Conservation (phyloP, 2,888 invertebrate species). For the Atethmia centrago region DNA sequence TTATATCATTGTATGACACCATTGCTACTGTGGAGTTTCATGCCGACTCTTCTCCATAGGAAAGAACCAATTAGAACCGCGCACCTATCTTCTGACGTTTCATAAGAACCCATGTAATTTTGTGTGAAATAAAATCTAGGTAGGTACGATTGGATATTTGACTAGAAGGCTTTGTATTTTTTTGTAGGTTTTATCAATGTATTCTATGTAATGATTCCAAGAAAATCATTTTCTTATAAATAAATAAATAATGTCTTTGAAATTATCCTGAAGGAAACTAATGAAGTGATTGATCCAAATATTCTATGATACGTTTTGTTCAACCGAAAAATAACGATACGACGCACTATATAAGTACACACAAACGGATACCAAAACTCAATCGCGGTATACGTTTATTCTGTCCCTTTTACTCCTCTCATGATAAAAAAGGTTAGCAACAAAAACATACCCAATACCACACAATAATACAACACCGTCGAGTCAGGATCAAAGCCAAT, state of each 20-base stretch:
- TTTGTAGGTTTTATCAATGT: neutral
- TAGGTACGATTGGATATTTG: neutral
- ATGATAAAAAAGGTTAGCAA: slow-evolving; percentile 23
- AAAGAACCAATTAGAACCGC: neutral
- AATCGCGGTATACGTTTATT: slow-evolving; percentile 27
- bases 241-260: neutral
- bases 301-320: slow-evolving; percentile 67
- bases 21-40: neutral
- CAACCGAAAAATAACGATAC: slow-evolving; percentile 72
- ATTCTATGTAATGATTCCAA: neutral
- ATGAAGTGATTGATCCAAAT: slow-evolving; percentile 47
- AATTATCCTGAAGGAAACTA: neutral
- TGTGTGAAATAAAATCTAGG: neutral
- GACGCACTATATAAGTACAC: slow-evolving; percentile 40
- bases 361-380: slow-evolving; percentile 12
- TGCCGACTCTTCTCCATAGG: no score
- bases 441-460: slow-evolving; percentile 48
- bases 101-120: neutral
- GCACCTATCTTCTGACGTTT: neutral
- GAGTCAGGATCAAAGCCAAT: slow-evolving; percentile 78
- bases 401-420: slow-evolving; percentile 37
- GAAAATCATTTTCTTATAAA: neutral
- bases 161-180: neutral
- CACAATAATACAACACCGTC: slow-evolving; percentile 68
- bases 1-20: no score